phyloP scores from a whole-genome alignment of 1,140 invertebrate genomes.

The Macrobrachium rosenbergii region DNA sequence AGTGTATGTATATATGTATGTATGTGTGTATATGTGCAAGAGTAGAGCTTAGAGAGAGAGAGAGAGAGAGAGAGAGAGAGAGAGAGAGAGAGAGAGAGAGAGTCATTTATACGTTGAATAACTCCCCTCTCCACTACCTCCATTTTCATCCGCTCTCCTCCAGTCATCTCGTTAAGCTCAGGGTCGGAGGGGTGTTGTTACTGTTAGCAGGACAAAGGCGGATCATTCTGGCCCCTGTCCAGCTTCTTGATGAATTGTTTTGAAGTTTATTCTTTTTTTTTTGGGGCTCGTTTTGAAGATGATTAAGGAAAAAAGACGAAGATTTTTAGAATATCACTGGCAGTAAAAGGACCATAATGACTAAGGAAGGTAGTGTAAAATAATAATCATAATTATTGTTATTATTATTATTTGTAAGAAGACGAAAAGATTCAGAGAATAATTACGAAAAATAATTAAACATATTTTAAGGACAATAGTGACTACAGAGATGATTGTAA shows the following conservation, averaged over 20 bases:
- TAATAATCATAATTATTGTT: neutral
- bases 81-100: neutral
- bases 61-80: conserved; percentile 12
- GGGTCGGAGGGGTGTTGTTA: too few species aligned
- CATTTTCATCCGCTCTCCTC: neutral
- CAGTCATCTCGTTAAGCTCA: too few species aligned
- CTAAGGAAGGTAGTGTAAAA: neutral
- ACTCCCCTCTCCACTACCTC: neutral
- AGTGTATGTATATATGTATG: too few species aligned
- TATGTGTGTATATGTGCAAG: neutral
- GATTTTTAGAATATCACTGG: neutral
- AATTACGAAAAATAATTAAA: neutral
- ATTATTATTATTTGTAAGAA: too few species aligned
- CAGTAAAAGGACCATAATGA: neutral
- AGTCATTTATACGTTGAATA: neutral
- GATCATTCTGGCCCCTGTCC: too few species aligned
- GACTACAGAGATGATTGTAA: too few species aligned
- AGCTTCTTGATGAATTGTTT: too few species aligned
- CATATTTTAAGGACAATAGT: too few species aligned
- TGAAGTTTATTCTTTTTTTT: too few species aligned
- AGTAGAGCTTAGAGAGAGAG: neutral
- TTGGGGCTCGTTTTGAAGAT: neutral
- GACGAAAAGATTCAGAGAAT: neutral
- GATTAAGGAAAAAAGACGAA: neutral
- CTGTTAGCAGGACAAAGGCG: too few species aligned